Percentiles rank a stretch among this genome's conserved stretches.
Conservation (phyloP, 2,113 vertebrate genomes). For the Polyodon spathula region DNA sequence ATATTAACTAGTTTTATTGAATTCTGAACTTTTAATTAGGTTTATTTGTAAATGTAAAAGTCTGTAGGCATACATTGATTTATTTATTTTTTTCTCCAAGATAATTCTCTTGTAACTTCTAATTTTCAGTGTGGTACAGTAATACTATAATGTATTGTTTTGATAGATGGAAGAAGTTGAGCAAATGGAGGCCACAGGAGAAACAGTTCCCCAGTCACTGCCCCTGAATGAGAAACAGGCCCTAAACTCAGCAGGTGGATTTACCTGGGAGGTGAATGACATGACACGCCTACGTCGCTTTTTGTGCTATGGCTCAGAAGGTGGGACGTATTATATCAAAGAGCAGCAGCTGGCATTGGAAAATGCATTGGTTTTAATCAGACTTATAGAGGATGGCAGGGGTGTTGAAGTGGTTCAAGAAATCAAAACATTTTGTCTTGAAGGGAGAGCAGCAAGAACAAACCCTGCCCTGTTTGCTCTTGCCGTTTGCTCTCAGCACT, state of each 20-base stretch:
- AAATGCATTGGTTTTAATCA: constrained; percentile 56
- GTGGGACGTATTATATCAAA: constrained; percentile 59
- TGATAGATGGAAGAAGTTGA: constrained; percentile 9
- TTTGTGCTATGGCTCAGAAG: constrained; percentile 81
- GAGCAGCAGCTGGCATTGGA: constrained; percentile 57
- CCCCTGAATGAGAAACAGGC: constrained; percentile 39
- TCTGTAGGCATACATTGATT: too few relatives aligned
- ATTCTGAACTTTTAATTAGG: too few relatives aligned
- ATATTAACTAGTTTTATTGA: too few relatives aligned
- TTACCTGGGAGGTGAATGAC: constrained; percentile 58
- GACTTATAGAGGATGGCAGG: constrained; percentile 73
- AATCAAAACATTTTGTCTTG: constrained; percentile 64
- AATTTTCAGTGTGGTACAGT: constrained; percentile 4
- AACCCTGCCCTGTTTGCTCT: constrained; percentile 74
- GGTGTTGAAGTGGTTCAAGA: constrained; percentile 77
- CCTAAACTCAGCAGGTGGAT: constrained; percentile 35
- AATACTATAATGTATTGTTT: neutral
- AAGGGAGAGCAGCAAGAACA: constrained; percentile 57
- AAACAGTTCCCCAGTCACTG: constrained; percentile 18
- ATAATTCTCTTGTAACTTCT: too few relatives aligned
- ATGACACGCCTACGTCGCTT: constrained; percentile 65
- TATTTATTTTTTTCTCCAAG: too few relatives aligned
- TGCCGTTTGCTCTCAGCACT: constrained; percentile 81
- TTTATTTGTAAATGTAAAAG: too few relatives aligned
- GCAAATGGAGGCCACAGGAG: constrained; percentile 49